A percentile compares a stretch with the other conserved stretches of the same genome.
These are phyloP conservation scores for Mastacembelus armatus DNA, from an alignment of 2,797 vertebrate species.

Conservation along the genomic window DNA sequence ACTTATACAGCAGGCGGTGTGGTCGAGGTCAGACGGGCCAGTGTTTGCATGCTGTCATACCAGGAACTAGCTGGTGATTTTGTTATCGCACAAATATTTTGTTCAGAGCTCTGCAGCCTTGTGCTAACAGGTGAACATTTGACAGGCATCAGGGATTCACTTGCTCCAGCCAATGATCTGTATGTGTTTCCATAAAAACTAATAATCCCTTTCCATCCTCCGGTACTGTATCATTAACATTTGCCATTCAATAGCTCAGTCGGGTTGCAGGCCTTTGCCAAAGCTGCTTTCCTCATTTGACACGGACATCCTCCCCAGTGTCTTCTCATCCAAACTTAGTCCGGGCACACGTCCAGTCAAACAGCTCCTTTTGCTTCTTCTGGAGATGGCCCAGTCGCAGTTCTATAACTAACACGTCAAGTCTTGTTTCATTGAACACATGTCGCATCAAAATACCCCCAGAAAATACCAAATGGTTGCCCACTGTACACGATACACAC, in stretches of 20 bases:
- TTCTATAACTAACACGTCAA: conserved; percentile 65
- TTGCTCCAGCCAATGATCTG: not conserved
- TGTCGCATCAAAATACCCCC: conserved; percentile 44
- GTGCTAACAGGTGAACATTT: conserved; percentile 6
- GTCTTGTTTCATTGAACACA: conserved; percentile 60
- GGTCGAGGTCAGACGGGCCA: not conserved
- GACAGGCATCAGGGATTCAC: conserved; percentile 1
- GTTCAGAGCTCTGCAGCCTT: not conserved
- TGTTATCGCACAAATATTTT: conserved; percentile 7
- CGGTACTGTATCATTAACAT: conserved; percentile 1
- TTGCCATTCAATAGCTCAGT: not conserved
- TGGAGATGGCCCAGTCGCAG: conserved; percentile 48
- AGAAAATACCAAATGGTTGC: conserved; percentile 10
- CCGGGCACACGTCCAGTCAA: conserved; percentile 58
- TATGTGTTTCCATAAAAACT: conserved; percentile 41
- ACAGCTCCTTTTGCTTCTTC: conserved; percentile 53
- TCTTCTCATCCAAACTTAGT: conserved; percentile 68
- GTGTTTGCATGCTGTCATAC: not conserved
- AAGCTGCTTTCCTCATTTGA: conserved; percentile 28
- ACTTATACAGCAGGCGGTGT: not conserved
- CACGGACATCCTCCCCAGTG: conserved; percentile 47
- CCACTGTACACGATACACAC: not conserved
- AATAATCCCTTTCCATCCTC: conserved; percentile 17
- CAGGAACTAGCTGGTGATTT: conserved; percentile 7
- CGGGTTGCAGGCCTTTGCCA: too few species aligned